Evolutionary conservation across 2,888 invertebrate genomes (phyloP).

Genomic region (Ennomos fuscantarius): DNA sequence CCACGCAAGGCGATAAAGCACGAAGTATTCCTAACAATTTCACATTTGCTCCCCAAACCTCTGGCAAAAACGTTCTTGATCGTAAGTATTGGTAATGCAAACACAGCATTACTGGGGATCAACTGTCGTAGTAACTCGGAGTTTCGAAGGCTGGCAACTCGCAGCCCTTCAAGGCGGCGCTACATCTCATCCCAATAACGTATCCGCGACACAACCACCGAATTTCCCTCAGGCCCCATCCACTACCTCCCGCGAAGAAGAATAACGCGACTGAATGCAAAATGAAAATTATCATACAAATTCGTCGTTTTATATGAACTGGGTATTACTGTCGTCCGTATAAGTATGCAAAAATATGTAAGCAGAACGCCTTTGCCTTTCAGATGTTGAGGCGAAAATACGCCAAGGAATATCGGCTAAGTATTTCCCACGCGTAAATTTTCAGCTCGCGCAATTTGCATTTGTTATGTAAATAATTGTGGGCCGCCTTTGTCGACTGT

Average conservation of each 20-base stretch:
- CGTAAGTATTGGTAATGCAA: no score
- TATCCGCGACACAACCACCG: constrained; percentile 66
- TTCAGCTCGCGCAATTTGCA: constrained; percentile 62
- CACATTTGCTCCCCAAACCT: no score
- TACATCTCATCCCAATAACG: constrained; percentile 53
- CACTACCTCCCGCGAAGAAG: constrained; percentile 76
- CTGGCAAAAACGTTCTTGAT: no score
- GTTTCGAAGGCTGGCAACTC: background rate
- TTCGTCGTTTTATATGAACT: constrained; percentile 79
- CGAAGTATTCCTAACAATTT: no score
- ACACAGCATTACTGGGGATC: no score
- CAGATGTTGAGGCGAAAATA: constrained; percentile 66
- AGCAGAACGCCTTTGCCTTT: constrained; percentile 66
- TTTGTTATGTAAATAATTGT: constrained; percentile 70
- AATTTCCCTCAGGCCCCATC: constrained; percentile 82
- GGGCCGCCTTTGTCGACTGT: constrained; percentile 46
- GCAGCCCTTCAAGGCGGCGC: constrained; percentile 34
- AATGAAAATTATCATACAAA: constrained; percentile 85
- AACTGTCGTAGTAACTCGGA: background rate
- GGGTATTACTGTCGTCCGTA: constrained; percentile 69
- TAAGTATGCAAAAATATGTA: constrained; percentile 82
- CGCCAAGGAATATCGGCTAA: constrained; percentile 55
- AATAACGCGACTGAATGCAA: constrained; percentile 81
- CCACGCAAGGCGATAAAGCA: no score
- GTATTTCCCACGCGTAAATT: constrained; percentile 62